These are phyloP conservation scores for Dryomyza anilis DNA, from an alignment of 2,888 invertebrate species.

Conservation along the genomic window DNA sequence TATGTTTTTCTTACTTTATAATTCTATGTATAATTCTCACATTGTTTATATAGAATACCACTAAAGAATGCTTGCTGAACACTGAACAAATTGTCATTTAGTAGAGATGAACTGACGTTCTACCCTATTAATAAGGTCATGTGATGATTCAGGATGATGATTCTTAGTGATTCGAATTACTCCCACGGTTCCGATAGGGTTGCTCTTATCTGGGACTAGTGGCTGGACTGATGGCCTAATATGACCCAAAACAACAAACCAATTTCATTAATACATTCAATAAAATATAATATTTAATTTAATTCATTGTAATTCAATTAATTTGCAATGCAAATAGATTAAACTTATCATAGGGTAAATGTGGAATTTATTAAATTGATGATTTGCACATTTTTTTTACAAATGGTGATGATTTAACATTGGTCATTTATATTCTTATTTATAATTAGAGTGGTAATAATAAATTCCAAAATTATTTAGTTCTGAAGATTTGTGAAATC, in stretches of 20 bases:
- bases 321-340: too few species aligned
- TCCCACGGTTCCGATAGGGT: slow-evolving; percentile 57
- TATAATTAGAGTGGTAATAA: too few species aligned
- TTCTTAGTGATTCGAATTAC: slow-evolving; percentile 50
- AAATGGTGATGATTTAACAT: too few species aligned
- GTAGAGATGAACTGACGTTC: slow-evolving; percentile 59
- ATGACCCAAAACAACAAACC: slow-evolving; percentile 40
- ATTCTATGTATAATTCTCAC: slow-evolving; percentile 42
- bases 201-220: slow-evolving; percentile 58
- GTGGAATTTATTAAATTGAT: too few species aligned
- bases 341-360: too few species aligned
- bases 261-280: not conserved
- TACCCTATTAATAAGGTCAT: slow-evolving; percentile 55
- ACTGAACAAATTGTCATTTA: slow-evolving; percentile 48
- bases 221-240: slow-evolving; percentile 56
- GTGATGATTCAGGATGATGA: slow-evolving; percentile 57
- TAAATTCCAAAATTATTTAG: too few species aligned
- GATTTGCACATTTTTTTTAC: too few species aligned
- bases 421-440: too few species aligned
- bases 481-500: too few species aligned
- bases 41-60: slow-evolving; percentile 28
- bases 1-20: not conserved
- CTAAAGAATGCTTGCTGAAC: not conserved
- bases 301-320: not conserved
- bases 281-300: not conserved